These are phyloP conservation scores for Channa argus DNA, from an alignment of 2,113 vertebrate species.

Conservation along the genomic window DNA sequence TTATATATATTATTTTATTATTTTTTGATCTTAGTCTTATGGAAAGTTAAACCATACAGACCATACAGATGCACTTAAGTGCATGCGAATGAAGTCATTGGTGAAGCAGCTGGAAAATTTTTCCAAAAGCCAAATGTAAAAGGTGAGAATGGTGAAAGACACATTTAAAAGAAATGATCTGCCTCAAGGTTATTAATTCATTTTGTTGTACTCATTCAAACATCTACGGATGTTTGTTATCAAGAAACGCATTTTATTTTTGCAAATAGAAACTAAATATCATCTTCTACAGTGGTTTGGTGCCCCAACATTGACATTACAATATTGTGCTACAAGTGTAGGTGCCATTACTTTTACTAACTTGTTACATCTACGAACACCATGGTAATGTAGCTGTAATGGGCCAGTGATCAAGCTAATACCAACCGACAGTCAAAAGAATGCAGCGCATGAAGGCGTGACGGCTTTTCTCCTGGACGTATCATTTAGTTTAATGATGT, in stretches of 20 bases:
- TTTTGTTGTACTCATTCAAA: not conserved
- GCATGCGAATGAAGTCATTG: no score
- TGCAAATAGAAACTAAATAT: not conserved
- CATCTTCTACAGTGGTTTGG: not conserved
- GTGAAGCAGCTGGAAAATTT: no score
- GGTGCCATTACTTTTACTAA: conserved; percentile 34
- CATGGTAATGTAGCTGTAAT: conserved; percentile 29
- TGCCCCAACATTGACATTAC: not conserved
- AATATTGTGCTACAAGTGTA: not conserved
- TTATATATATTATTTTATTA: no score
- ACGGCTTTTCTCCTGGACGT: conserved; percentile 3
- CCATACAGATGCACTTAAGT: no score
- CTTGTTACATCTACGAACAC: not conserved
- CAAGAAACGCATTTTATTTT: not conserved
- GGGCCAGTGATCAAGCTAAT: conserved; percentile 24
- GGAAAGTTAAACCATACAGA: no score
- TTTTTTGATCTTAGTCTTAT: no score
- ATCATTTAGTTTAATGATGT: conserved; percentile 41
- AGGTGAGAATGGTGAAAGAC: not conserved
- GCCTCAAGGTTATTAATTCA: not conserved
- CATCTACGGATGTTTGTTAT: not conserved
- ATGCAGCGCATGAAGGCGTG: conserved; percentile 8
- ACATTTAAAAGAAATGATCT: not conserved
- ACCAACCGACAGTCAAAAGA: not conserved
- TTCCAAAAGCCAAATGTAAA: not conserved